Evolutionary conservation across 1,140 invertebrate genomes (phyloP), one percentile per base, ranked within the genome.

Genomic region (Ridgeia piscesae): DNA sequence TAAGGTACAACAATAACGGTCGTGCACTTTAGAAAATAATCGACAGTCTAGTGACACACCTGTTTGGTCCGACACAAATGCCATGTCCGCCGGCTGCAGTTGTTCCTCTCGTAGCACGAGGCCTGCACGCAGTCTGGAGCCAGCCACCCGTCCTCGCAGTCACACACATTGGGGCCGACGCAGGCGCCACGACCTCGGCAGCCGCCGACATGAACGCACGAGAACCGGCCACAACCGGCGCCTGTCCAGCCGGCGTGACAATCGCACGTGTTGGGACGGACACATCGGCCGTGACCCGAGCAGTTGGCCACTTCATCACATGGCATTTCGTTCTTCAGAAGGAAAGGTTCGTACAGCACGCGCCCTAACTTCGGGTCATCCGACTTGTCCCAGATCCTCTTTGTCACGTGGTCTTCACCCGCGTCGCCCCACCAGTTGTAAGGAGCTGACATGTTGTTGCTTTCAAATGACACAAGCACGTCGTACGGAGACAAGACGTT

Each of bases 261-360:
- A 1, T 90, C 89, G 31, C 89, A 90, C 89, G 34, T 31, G 89
- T 90, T 90, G 34, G 89, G 89, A 27, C 34, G 35, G 89, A 90
- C 6, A 90, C 89, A 90, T n/a, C 14, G 17, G 89, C 89, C 89
- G 11, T 90, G 89, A 2, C 34, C 34, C 17, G 89, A 90, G 35
- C 89, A 90, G 89, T 90, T 42, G 21, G 89, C 89, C 89, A 90
- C 89, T 88, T 35, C 50, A n/a, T 77, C 48, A 91, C 92, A 93
- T 0, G 58, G 58, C 34, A 92, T 89, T 35, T 93, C 91, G 35
- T 90, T 90, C 58, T 77, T 77, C 58, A 31, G 14, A 77, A 77
- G 58, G 58, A 77, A 77, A 77, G 58, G 58, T 77, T 77, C 58
- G 58, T 77, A 77, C 0, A 77, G 17, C 58, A 77, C 58, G 14